These are phyloP conservation scores for Thymallus thymallus DNA, from an alignment of 2,113 vertebrate genomes.

Conservation along the genomic window DNA sequence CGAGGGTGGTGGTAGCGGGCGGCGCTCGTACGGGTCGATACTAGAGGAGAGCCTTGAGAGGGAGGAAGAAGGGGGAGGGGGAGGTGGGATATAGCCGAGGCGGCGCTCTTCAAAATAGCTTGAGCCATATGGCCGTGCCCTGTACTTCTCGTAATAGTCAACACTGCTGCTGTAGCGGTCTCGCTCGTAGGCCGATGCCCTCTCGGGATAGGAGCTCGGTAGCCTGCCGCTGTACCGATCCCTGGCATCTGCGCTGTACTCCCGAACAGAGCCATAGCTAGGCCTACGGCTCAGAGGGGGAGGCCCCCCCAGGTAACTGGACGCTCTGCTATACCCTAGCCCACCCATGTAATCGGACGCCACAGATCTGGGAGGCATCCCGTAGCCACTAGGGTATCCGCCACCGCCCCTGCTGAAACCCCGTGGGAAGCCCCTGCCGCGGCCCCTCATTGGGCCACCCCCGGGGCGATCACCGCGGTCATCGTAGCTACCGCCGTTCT, in stretches of 20 bases:
- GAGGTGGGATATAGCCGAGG: slow-evolving; percentile 77
- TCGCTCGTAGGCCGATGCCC: slow-evolving; percentile 53
- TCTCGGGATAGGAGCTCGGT: slow-evolving; percentile 44
- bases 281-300: slow-evolving; percentile 34
- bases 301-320: slow-evolving; percentile 51
- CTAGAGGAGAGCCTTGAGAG: slow-evolving; percentile 78
- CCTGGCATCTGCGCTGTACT: slow-evolving; percentile 66
- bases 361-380: slow-evolving; percentile 50
- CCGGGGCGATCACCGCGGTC: slow-evolving; percentile 40
- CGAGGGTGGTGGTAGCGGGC: slow-evolving; percentile 69
- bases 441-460: slow-evolving; percentile 43
- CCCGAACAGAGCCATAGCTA: slow-evolving; percentile 65
- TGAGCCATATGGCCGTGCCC: slow-evolving; percentile 80
- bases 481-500: slow-evolving; percentile 65
- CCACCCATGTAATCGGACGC: slow-evolving; percentile 40
- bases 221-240: slow-evolving; percentile 68
- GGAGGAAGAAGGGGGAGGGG: slow-evolving; percentile 72
- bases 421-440: slow-evolving; percentile 45
- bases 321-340: slow-evolving; percentile 50
- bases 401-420: slow-evolving; percentile 55
- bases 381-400: slow-evolving; percentile 37
- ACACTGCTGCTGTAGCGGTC: slow-evolving; percentile 70
- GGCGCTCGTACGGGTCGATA: slow-evolving; percentile 80
- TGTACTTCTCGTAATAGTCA: slow-evolving; percentile 92
- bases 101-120: slow-evolving; percentile 84